Conservation (phyloP, 2,888 invertebrate species). For the Phalangium opilio region DNA sequence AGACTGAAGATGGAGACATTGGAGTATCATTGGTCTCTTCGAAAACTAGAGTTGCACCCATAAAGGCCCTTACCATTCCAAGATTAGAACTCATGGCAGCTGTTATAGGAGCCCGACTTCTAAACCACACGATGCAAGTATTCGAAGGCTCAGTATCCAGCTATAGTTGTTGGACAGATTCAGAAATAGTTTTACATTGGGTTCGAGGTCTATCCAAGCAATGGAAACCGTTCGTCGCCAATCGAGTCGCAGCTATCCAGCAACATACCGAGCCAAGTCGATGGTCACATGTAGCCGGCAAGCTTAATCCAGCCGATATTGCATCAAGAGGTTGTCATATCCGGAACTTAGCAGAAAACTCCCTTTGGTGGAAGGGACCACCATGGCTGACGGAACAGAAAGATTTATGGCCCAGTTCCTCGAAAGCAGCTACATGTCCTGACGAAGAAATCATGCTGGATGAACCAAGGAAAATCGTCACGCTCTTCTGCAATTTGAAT, state of each 20-base stretch:
- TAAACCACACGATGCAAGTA: neutral
- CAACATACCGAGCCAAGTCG: too few species aligned
- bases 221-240: constrained; percentile 23
- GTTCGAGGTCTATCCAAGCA: constrained; percentile 4
- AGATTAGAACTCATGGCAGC: constrained; percentile 4
- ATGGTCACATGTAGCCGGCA: constrained; percentile 22
- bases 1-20: neutral
- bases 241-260: too few species aligned
- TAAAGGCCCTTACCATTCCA: constrained; percentile 1
- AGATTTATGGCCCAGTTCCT: too few species aligned
- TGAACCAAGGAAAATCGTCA: too few species aligned
- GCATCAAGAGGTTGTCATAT: constrained; percentile 20
- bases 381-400: constrained; percentile 1
- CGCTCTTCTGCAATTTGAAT: too few species aligned
- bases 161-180: constrained; percentile 10
- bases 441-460: too few species aligned
- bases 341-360: constrained; percentile 5
- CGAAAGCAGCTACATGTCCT: too few species aligned
- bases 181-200: constrained; percentile 10
- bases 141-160: neutral
- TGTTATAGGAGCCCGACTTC: neutral
- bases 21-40: neutral
- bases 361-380: constrained; percentile 16
- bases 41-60: constrained; percentile 4
- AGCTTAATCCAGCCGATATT: constrained; percentile 25